Evolutionary conservation across 2,888 invertebrate species (phyloP).

Genomic region (Eurytoma californica): DNA sequence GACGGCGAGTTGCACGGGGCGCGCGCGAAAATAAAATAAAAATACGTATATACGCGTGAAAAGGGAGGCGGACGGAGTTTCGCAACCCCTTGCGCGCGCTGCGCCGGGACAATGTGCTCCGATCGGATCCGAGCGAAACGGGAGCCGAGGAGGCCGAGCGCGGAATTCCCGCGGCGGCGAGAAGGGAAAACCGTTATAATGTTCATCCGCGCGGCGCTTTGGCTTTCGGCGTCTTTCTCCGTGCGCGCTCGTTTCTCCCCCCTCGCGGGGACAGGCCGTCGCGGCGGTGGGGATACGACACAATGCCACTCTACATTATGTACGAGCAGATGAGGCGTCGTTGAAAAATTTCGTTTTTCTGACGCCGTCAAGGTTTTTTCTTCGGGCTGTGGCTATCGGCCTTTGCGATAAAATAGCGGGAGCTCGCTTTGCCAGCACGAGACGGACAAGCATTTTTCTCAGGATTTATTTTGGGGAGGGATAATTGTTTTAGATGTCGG

Average conservation of each 20-base stretch:
- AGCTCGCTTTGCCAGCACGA: no score
- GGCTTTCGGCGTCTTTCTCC: constrained; percentile 44
- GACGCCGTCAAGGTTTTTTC: neutral
- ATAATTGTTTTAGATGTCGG: no score
- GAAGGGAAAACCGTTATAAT: constrained; percentile 45
- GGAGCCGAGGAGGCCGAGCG: neutral
- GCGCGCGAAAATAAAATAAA: constrained; percentile 8
- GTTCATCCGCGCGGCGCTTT: constrained; percentile 43
- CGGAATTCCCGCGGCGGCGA: constrained; percentile 14
- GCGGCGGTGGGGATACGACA: neutral
- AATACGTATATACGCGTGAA: no score
- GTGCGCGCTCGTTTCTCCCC: no score
- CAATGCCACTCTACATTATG: constrained; percentile 40
- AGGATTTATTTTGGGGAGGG: no score
- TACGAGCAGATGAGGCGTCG: constrained; percentile 42
- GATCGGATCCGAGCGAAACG: neutral
- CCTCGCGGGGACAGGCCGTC: neutral
- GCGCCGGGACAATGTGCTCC: neutral
- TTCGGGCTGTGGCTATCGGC: neutral
- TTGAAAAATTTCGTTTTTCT: constrained; percentile 16
- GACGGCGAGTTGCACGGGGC: neutral
- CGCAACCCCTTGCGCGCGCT: constrained; percentile 16
- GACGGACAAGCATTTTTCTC: no score
- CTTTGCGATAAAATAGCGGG: no score
- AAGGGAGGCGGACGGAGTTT: neutral